These are phyloP conservation scores for Sorex araneus DNA, from an alignment of 2,113 vertebrate species.

Conservation along the genomic window DNA sequence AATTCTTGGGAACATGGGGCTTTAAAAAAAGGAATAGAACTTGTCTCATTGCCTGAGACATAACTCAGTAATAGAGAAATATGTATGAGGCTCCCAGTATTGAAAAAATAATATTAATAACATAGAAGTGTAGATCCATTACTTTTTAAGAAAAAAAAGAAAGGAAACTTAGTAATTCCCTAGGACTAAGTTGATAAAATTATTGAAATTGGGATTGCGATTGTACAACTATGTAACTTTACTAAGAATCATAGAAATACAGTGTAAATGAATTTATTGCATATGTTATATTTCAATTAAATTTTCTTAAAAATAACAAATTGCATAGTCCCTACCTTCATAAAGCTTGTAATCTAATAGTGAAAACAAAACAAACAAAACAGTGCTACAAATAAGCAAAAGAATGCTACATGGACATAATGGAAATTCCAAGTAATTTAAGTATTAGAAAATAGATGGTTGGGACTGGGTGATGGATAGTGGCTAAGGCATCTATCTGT, in stretches of 20 bases:
- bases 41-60: too few relatives aligned
- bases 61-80: too few relatives aligned
- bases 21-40: too few relatives aligned
- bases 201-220: background rate
- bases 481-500: too few relatives aligned
- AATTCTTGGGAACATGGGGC: too few relatives aligned
- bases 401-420: conserved; percentile 1
- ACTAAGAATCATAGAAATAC: background rate
- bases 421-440: conserved; percentile 17
- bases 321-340: background rate
- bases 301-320: too few relatives aligned
- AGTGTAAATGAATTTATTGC: background rate
- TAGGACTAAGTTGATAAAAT: background rate
- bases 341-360: background rate
- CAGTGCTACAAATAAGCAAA: background rate
- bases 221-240: background rate
- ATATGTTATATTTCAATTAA: background rate
- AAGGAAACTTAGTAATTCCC: background rate
- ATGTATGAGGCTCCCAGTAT: too few relatives aligned
- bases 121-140: too few relatives aligned
- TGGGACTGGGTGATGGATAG: too few relatives aligned
- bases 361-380: conserved; percentile 19
- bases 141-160: too few relatives aligned
- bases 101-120: too few relatives aligned
- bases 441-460: background rate